A percentile compares a stretch with the other conserved stretches of the same genome.
These are phyloP conservation scores for Torymus aiolomorphi DNA, from an alignment of 2,888 invertebrate species.

Conservation along the genomic window DNA sequence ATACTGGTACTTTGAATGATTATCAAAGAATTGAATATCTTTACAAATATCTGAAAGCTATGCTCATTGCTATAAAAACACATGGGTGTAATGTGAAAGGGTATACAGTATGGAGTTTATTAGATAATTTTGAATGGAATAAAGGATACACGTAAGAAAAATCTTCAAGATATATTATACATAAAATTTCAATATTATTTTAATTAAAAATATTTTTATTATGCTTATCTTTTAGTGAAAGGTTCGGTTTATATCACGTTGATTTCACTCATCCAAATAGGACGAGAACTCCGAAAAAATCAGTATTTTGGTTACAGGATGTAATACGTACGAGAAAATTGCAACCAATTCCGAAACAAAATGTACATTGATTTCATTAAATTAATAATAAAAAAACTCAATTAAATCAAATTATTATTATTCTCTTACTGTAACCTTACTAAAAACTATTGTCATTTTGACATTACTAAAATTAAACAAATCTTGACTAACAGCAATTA, in stretches of 20 bases:
- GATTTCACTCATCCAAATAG: background rate
- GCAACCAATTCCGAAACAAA: background rate
- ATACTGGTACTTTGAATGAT: slow-evolving; percentile 63
- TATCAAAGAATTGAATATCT: slow-evolving; percentile 64
- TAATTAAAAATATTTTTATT: too few relatives aligned
- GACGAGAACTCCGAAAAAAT: background rate
- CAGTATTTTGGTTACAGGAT: background rate
- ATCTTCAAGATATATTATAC: background rate
- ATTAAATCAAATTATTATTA: too few relatives aligned
- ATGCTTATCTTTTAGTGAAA: background rate
- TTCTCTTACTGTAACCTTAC: too few relatives aligned
- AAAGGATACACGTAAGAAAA: slow-evolving; percentile 77
- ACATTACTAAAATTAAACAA: too few relatives aligned
- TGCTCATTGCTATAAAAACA: slow-evolving; percentile 56
- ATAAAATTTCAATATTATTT: too few relatives aligned
- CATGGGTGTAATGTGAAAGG: slow-evolving; percentile 77
- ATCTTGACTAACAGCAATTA: too few relatives aligned
- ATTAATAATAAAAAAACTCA: slow-evolving; percentile 69
- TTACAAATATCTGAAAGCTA: slow-evolving; percentile 74
- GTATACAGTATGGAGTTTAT: slow-evolving; percentile 80
- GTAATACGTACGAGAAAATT: background rate
- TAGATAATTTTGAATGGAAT: slow-evolving; percentile 83
- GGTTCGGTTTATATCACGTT: background rate
- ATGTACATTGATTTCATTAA: background rate
- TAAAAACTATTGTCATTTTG: too few relatives aligned